A percentile compares a stretch with the other conserved stretches of the same genome.
phyloP scores from a whole-genome alignment of 2,113 vertebrate species.

The Podiceps cristatus region DNA sequence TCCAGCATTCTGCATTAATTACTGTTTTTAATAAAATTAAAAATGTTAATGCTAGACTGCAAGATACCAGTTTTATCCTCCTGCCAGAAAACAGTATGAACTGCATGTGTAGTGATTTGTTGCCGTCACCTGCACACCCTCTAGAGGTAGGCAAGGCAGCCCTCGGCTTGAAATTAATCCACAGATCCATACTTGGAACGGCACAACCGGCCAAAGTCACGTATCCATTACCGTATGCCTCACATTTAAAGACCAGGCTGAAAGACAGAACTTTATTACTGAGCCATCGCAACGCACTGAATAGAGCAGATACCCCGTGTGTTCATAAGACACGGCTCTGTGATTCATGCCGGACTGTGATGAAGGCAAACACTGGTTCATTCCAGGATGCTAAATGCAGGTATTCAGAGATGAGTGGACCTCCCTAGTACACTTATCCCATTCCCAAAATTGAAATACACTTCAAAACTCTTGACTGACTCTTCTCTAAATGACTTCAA shows the following conservation, averaged over 20 bases:
- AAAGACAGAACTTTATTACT: background rate
- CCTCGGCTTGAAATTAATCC: background rate
- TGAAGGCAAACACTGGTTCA: background rate
- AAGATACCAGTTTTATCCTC: background rate
- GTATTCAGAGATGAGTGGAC: background rate
- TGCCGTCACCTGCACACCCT: slow-evolving; percentile 52
- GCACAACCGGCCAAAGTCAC: background rate
- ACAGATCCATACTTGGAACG: background rate
- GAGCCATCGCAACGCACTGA: background rate
- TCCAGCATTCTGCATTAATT: background rate
- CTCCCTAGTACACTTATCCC: background rate
- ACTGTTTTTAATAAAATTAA: background rate
- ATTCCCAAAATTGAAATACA: background rate
- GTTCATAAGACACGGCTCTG: background rate
- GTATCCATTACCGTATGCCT: background rate
- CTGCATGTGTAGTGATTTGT: background rate
- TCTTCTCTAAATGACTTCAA: background rate
- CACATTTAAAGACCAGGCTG: background rate
- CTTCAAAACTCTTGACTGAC: background rate
- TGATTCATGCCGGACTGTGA: rapidly evolving
- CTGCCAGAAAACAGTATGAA: background rate
- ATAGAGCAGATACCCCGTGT: background rate
- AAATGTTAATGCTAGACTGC: background rate
- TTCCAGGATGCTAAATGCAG: background rate
- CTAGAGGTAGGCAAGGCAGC: slow-evolving; percentile 56